A percentile compares a stretch with the other conserved stretches of the same genome.
These are phyloP conservation scores for Muscicapa adusta DNA, from an alignment of 2,113 vertebrate species.

Conservation along the genomic window DNA sequence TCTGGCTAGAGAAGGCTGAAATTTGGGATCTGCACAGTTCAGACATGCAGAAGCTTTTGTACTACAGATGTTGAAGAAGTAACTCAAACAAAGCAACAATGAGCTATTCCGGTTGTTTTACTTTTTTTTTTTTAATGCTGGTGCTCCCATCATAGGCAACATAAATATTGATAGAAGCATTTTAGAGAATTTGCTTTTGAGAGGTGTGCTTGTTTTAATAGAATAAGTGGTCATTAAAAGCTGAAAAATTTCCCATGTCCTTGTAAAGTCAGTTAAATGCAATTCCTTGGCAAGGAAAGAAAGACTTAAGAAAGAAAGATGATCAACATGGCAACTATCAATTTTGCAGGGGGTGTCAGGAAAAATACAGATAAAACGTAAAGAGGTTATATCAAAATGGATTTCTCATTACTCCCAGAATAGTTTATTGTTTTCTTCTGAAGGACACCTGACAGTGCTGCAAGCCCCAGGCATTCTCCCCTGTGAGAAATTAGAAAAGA, in stretches of 20 bases:
- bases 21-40: background rate
- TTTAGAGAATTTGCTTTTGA: background rate
- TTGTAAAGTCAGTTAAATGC: background rate
- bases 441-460: background rate
- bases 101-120: background rate
- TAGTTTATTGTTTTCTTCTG: background rate
- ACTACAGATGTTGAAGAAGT: background rate
- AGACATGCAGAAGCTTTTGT: background rate
- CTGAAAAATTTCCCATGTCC: background rate
- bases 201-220: background rate
- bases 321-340: background rate
- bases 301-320: background rate
- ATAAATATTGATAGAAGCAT: background rate
- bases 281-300: background rate
- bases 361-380: background rate
- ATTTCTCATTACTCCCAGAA: background rate
- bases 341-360: background rate
- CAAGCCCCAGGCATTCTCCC: background rate
- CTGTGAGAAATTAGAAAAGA: background rate
- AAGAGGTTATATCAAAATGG: background rate
- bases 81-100: background rate
- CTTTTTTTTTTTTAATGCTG: background rate
- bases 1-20: background rate
- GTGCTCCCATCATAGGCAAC: background rate
- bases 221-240: background rate